Conservation (phyloP, 2,888 invertebrate genomes). For the Pristionchus fissidentatus region DNA sequence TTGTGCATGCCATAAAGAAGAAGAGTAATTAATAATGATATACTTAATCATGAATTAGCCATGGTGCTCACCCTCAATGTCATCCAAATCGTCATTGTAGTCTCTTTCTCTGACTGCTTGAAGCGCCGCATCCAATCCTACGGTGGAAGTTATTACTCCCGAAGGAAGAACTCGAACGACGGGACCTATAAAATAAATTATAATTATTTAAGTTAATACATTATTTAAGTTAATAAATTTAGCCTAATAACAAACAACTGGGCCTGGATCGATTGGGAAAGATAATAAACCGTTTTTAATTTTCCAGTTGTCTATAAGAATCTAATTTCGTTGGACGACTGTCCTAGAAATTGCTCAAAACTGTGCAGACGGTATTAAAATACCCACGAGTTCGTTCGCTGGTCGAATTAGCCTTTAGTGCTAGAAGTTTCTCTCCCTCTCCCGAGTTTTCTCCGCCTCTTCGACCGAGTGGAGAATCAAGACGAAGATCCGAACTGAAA, state of each 20-base stretch:
- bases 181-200: neutral
- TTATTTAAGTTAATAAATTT: no score
- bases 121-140: constrained; percentile 14
- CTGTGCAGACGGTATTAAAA: neutral
- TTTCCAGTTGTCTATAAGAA: no score
- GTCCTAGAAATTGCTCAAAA: no score
- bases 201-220: neutral
- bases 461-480: constrained; percentile 9
- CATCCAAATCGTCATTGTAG: constrained; percentile 27
- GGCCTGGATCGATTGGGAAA: no score
- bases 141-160: neutral
- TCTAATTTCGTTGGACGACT: no score
- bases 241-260: no score
- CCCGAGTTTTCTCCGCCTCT: neutral
- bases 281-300: no score
- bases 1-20: no score
- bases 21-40: neutral
- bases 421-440: constrained; percentile 20
- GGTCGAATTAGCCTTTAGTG: neutral
- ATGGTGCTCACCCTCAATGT: constrained; percentile 11
- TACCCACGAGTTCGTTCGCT: constrained; percentile 8
- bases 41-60: neutral
- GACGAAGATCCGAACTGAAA: constrained; percentile 16
- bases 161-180: neutral
- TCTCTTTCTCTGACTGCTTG: neutral